A percentile compares a stretch with the other conserved stretches of the same genome.
These are phyloP conservation scores for Habroteleia sp. DNA, from an alignment of 2,888 invertebrate genomes.

Conservation along the genomic window DNA sequence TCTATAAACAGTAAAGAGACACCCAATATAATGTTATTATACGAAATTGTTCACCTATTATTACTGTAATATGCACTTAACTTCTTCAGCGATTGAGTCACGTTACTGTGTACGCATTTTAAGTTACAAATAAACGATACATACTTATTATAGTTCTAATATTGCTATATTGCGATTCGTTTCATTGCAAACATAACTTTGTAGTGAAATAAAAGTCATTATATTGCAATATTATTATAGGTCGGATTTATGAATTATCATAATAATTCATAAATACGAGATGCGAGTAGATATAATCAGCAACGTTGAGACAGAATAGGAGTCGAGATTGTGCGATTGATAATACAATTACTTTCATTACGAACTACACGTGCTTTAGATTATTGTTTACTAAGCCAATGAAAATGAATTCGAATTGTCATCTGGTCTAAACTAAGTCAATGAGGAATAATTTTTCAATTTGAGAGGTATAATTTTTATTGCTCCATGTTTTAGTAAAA, in stretches of 20 bases:
- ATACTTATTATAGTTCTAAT: too few relatives aligned
- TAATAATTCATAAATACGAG: conserved; percentile 15
- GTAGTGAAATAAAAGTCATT: conserved; percentile 22
- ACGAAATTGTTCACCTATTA: conserved; percentile 37
- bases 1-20: not conserved
- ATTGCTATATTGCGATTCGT: conserved; percentile 1
- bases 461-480: too few relatives aligned
- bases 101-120: conserved; percentile 9
- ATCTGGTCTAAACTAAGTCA: not conserved
- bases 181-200: conserved; percentile 23
- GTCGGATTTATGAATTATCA: conserved; percentile 45
- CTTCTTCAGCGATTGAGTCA: conserved; percentile 35
- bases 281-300: conserved; percentile 31
- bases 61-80: conserved; percentile 25
- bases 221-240: conserved; percentile 34
- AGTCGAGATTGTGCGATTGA: conserved; percentile 30
- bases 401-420: conserved; percentile 6
- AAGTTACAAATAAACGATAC: conserved; percentile 9
- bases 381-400: conserved; percentile 22
- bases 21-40: conserved; percentile 15
- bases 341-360: conserved; percentile 27
- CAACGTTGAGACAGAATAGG: conserved; percentile 3
- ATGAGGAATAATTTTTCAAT: too few relatives aligned
- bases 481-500: too few relatives aligned
- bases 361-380: conserved; percentile 5